Evolutionary conservation across 2,797 vertebrate genomes (phyloP), one percentile per base, ranked within the genome.

Genomic region (Sarcoramphus papa): DNA sequence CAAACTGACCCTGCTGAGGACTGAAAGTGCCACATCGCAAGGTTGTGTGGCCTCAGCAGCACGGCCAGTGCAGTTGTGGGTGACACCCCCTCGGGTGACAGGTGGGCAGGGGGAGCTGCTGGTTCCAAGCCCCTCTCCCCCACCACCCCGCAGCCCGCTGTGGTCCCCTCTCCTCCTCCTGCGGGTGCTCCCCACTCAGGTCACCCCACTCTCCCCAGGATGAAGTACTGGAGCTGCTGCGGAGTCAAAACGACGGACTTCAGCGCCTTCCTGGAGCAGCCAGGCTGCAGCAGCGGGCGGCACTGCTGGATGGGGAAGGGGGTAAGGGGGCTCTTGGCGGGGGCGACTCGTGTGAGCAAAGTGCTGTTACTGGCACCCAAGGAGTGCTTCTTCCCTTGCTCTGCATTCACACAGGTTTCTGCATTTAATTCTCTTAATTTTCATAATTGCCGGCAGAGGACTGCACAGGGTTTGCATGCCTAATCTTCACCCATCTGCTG

Each of bases 161-260:
- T 27, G 15, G 13, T 69, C 23, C 27, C 59, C 27, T 64, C 33
- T 93, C 18, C 45, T 40, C 33, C 56, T 85, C 60, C 79, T 20
- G 3, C 0, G 10, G 47, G 54, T 2, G 8, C 7, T 19, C 45
- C 50, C 24, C 0, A 1, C 74, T 83, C 37, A 79, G 56, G 27
- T n/a, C 25, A 31, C 14, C 15, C 30, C 4, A 4, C 33, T 64
- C 25, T 93, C 75, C 45, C 48, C 54, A 99, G 99, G 81, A 99
- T 99, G 96, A 99, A 99, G 92, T 99, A 99, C 98, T 99, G 99
- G 99, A 99, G 98, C 97, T 99, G 99, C 98, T 99, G 99, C 92
- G 98, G 98, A 77, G 98, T 99, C 87, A 98, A 98, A 97, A 99
- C 99, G 2, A 97, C 97, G 0, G 99, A 99, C 92, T 99, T 99